Evolutionary conservation across 2,113 vertebrate genomes (phyloP).

Genomic region (Chaetodon auriga): DNA sequence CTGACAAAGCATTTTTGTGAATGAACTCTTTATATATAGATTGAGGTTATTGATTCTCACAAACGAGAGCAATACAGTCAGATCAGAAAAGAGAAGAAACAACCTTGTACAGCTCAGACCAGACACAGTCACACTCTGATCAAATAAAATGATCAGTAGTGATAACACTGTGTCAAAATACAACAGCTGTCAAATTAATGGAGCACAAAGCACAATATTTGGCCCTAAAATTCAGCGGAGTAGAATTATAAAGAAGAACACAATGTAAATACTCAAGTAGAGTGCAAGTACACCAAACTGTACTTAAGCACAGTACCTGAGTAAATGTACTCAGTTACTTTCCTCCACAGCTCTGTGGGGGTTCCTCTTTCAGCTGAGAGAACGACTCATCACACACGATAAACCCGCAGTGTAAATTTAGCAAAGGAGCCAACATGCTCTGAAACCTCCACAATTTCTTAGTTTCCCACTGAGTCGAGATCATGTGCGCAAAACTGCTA

Average conservation of each 20-base stretch:
- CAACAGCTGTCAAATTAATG: not conserved
- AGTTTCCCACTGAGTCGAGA: slow-evolving; percentile 49
- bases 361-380: slow-evolving; percentile 22
- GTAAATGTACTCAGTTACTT: slow-evolving; percentile 11
- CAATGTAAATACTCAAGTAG: not conserved
- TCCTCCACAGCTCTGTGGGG: not conserved
- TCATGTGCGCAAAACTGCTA: slow-evolving; percentile 66
- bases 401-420: slow-evolving; percentile 57
- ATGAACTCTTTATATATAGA: not conserved
- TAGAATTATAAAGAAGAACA: not conserved
- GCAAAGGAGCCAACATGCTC: slow-evolving; percentile 54
- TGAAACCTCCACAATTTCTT: slow-evolving; percentile 55
- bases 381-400: slow-evolving; percentile 28
- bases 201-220: not conserved
- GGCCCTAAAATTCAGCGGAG: not conserved
- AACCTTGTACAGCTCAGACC: not conserved
- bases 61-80: not conserved
- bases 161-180: not conserved
- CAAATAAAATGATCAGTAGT: not conserved
- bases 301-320: not conserved
- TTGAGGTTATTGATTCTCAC: not conserved
- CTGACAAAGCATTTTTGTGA: not conserved
- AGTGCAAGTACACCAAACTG: not conserved
- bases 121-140: not conserved
- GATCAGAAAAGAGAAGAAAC: not conserved